Conservation (phyloP, 2,113 vertebrate genomes). For the Myanophis thanlyinensis region DNA sequence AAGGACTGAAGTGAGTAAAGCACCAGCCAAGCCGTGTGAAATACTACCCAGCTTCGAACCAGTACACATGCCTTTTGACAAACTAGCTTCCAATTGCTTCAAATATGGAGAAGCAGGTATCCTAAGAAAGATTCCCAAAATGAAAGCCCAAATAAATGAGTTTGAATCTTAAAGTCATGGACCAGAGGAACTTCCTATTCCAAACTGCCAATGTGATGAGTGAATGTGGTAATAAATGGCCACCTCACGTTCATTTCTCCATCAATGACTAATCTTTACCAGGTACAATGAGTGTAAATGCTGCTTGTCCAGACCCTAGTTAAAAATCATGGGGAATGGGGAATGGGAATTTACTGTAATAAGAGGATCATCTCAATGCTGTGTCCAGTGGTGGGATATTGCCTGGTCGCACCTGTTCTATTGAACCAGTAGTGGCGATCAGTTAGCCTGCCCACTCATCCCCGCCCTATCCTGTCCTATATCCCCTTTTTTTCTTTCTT, state of each 20-base stretch:
- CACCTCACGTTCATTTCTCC: background rate
- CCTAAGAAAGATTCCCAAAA: background rate
- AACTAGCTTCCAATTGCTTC: background rate
- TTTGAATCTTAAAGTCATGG: background rate
- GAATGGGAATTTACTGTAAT: background rate
- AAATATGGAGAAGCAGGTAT: background rate
- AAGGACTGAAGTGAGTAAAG: background rate
- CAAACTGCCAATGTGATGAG: background rate
- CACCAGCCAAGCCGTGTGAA: background rate
- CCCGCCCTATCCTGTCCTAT: too few species aligned
- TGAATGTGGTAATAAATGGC: background rate
- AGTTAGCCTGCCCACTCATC: too few species aligned
- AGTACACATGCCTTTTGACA: background rate
- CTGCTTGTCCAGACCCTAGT: background rate
- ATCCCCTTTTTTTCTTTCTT: too few species aligned
- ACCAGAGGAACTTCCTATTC: background rate
- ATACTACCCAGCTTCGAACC: background rate
- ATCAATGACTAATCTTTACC: background rate
- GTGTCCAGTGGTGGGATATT: too few species aligned
- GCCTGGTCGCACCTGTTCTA: too few species aligned
- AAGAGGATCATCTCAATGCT: background rate
- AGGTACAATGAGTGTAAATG: background rate
- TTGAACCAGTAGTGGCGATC: too few species aligned
- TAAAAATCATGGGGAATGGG: background rate
- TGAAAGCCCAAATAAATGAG: background rate